These are phyloP conservation scores for Chascanopsetta lugubris DNA, from an alignment of 2,113 vertebrate genomes.

Conservation along the genomic window DNA sequence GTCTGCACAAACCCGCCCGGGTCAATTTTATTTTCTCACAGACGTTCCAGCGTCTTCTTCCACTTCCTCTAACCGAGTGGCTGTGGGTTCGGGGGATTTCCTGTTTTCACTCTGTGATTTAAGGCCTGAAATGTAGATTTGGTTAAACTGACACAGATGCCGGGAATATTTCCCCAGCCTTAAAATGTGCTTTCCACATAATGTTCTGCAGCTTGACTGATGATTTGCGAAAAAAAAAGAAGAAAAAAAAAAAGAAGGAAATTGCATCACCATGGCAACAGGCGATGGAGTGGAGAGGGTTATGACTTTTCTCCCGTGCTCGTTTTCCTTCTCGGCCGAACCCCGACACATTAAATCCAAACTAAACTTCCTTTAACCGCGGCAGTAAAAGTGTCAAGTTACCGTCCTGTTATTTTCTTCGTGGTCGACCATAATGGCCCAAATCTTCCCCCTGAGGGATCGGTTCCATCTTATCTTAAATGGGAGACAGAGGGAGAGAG, in stretches of 20 bases:
- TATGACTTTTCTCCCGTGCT: not conserved
- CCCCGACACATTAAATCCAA: not conserved
- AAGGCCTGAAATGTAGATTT: conserved; percentile 1
- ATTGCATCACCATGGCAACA: conserved; percentile 32
- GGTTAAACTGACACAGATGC: not conserved
- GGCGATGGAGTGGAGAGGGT: conserved; percentile 9
- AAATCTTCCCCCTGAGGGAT: conserved; percentile 33
- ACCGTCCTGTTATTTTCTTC: conserved; percentile 3
- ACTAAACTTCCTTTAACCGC: not conserved
- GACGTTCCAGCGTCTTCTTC: not conserved
- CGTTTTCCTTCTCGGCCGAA: not conserved
- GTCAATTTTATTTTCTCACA: not conserved
- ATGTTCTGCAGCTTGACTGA: conserved; percentile 16
- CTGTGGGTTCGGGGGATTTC: not conserved
- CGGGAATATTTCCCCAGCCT: not conserved
- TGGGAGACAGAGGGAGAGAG: conserved; percentile 39
- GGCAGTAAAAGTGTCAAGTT: not conserved
- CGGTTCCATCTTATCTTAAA: conserved; percentile 56
- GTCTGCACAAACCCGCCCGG: conserved; percentile 3
- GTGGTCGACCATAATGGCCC: conserved; percentile 7
- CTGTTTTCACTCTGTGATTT: not conserved
- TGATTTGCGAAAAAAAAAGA: not conserved
- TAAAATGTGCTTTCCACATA: conserved; percentile 6
- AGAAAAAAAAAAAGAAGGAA: not conserved
- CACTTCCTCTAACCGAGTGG: not conserved